phyloP scores from a whole-genome alignment of 2,797 vertebrate genomes.

The Gambusia yucatana region DNA sequence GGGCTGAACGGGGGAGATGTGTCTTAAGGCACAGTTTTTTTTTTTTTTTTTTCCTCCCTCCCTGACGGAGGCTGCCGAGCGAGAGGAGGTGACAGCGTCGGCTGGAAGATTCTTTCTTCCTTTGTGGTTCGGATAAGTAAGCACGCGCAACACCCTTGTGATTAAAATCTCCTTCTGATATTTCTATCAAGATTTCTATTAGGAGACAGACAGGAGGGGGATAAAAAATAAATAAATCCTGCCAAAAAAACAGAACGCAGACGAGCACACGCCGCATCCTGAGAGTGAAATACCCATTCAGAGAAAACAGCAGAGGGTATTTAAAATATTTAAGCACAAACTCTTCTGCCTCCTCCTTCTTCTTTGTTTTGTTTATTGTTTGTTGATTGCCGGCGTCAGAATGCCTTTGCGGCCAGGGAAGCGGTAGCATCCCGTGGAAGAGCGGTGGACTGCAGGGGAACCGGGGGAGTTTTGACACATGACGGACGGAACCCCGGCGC shows the following conservation, averaged over 20 bases:
- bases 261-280: constrained; percentile 63
- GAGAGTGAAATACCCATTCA: constrained; percentile 66
- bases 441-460: constrained; percentile 41
- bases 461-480: constrained; percentile 49
- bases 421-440: constrained; percentile 41
- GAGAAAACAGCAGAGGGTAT: constrained; percentile 60
- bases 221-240: constrained; percentile 65
- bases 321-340: constrained; percentile 80
- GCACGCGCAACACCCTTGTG: constrained; percentile 91
- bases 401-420: constrained; percentile 57
- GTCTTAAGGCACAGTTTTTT: constrained; percentile 89
- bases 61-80: constrained; percentile 90
- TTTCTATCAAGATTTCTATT: constrained; percentile 94
- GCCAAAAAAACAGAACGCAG: constrained; percentile 81
- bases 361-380: constrained; percentile 61
- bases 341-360: constrained; percentile 55
- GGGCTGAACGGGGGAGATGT: constrained; percentile 88
- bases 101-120: constrained; percentile 89
- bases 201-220: constrained; percentile 85
- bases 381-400: constrained; percentile 71
- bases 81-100: constrained; percentile 90
- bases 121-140: constrained; percentile 91
- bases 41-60: constrained; percentile 56
- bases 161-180: constrained; percentile 97
- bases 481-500: constrained; percentile 57